A percentile compares a stretch with the other conserved stretches of the same genome.
phyloP scores from a whole-genome alignment of 2,797 vertebrate species.

The Enteromius treurensis region DNA sequence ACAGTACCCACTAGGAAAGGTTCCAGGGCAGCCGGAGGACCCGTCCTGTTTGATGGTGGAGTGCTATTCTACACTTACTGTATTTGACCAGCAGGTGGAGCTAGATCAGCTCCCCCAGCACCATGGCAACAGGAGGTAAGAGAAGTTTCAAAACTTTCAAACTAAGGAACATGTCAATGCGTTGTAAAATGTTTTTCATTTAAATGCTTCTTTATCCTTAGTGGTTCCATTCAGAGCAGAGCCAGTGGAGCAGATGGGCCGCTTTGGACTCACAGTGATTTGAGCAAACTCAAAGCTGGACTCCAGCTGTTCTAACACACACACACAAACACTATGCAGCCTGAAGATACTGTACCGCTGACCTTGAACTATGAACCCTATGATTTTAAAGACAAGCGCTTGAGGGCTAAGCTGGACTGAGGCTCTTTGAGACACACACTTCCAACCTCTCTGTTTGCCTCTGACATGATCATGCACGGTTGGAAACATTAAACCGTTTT shows the following conservation, averaged over 20 bases:
- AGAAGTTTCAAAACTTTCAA: slow-evolving; percentile 46
- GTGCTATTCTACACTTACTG: slow-evolving; percentile 85
- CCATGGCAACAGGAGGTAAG: slow-evolving; percentile 67
- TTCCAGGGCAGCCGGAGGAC: slow-evolving; percentile 90
- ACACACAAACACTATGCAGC: neutral
- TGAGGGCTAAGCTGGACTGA: slow-evolving; percentile 24
- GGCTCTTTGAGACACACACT: slow-evolving; percentile 1
- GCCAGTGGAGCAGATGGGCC: slow-evolving; percentile 64
- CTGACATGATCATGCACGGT: neutral
- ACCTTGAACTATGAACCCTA: neutral
- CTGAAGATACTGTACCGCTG: neutral
- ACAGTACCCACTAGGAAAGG: slow-evolving; percentile 86
- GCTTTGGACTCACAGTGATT: slow-evolving; percentile 75
- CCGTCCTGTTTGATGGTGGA: slow-evolving; percentile 88
- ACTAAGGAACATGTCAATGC: too few species aligned
- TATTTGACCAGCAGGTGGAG: slow-evolving; percentile 87
- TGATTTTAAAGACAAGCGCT: neutral
- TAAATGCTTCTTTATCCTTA: slow-evolving; percentile 39
- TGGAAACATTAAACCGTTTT: neutral
- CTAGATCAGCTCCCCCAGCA: slow-evolving; percentile 69
- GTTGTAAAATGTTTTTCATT: slow-evolving; percentile 7
- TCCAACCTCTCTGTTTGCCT: neutral
- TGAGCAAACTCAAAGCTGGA: slow-evolving; percentile 77
- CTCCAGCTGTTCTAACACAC: slow-evolving; percentile 76
- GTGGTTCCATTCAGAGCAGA: slow-evolving; percentile 59